phyloP scores from a whole-genome alignment of 2,113 vertebrate genomes.

The Anoura caudifer region DNA sequence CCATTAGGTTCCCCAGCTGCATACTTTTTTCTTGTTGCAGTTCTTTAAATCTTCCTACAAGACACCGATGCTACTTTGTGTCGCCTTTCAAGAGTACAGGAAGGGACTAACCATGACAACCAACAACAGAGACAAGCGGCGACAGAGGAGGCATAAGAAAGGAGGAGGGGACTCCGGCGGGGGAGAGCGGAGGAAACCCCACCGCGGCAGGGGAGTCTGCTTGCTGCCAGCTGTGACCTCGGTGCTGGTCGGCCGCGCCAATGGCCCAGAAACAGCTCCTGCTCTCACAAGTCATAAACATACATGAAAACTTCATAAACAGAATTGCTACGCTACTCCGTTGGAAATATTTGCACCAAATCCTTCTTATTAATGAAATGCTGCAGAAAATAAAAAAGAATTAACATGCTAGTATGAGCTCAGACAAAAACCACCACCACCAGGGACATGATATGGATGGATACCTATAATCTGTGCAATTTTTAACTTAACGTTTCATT shows the following conservation, averaged over 20 bases:
- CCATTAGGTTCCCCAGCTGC: neutral
- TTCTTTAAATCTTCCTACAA: neutral
- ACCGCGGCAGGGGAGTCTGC: neutral
- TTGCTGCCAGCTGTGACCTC: neutral
- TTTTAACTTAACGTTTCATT: neutral
- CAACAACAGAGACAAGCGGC: neutral
- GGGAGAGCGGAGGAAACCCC: neutral
- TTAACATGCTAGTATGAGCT: neutral
- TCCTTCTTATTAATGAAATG: neutral
- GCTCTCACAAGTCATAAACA: neutral
- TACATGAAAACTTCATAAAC: neutral
- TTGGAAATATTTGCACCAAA: neutral
- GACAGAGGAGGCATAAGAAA: neutral
- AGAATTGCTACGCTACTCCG: neutral
- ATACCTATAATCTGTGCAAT: neutral
- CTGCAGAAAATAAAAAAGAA: neutral
- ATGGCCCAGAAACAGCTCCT: neutral
- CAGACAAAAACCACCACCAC: neutral
- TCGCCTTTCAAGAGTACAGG: neutral
- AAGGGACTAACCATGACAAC: neutral
- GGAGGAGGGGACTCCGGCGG: neutral
- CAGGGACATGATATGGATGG: neutral
- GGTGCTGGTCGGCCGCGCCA: neutral
- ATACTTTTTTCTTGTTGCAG: neutral
- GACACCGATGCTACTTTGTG: neutral